These are phyloP conservation scores for Lethocerus indicus DNA, from an alignment of 1,140 invertebrate species.

Conservation along the genomic window DNA sequence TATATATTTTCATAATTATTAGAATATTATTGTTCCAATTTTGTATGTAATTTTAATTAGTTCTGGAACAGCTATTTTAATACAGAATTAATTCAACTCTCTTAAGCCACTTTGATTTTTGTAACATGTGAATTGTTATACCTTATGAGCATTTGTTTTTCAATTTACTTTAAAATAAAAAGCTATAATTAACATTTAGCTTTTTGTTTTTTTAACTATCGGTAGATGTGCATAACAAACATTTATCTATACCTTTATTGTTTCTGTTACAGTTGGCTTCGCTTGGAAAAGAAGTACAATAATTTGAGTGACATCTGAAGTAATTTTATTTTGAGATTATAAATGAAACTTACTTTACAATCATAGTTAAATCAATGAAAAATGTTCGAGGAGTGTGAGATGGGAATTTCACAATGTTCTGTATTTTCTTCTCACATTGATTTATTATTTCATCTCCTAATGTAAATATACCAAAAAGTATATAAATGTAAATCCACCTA, in stretches of 20 bases:
- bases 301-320: too few species aligned
- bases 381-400: too few species aligned
- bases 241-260: background rate
- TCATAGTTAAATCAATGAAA: too few species aligned
- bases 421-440: too few species aligned
- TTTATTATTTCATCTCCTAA: too few species aligned
- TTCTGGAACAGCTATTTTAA: background rate
- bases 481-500: too few species aligned
- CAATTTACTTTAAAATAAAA: background rate
- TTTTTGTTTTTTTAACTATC: too few species aligned
- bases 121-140: background rate
- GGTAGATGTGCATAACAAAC: background rate
- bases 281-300: constrained; percentile 16
- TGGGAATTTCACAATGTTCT: too few species aligned
- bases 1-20: background rate
- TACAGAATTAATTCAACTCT: background rate
- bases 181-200: too few species aligned
- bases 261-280: constrained; percentile 12
- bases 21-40: background rate
- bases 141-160: background rate
- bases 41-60: background rate
- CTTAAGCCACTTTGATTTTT: background rate
- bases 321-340: too few species aligned
- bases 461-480: too few species aligned
- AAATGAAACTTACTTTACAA: too few species aligned